A percentile compares a stretch with the other conserved stretches of the same genome.
Evolutionary conservation across 2,888 invertebrate species (phyloP).

Genomic region (Eupithecia subumbrata): DNA sequence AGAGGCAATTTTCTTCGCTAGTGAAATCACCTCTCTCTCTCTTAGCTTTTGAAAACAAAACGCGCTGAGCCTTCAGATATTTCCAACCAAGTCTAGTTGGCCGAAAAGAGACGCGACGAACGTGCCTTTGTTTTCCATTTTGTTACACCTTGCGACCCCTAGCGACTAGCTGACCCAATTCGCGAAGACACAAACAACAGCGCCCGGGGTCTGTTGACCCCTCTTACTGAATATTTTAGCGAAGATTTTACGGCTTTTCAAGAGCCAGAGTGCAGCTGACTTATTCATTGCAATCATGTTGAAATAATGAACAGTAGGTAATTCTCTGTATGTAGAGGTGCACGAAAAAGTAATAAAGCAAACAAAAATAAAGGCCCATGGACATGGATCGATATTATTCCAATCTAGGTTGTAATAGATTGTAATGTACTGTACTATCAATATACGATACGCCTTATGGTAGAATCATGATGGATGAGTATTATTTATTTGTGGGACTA

Average conservation of each 20-base stretch:
- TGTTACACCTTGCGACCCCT: conserved; percentile 31
- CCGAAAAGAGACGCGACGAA: conserved; percentile 17
- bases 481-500: conserved; percentile 47
- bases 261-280: conserved; percentile 10
- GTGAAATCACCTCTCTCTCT: not conserved
- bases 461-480: conserved; percentile 19
- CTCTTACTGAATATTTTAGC: conserved; percentile 38
- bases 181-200: conserved; percentile 45
- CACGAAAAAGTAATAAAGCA: not conserved
- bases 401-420: not conserved
- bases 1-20: not conserved
- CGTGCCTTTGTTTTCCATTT: conserved; percentile 35
- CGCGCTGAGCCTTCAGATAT: not conserved
- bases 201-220: conserved; percentile 60
- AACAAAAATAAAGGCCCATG: not conserved
- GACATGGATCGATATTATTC: conserved; percentile 2
- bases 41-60: not conserved
- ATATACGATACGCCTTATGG: not conserved
- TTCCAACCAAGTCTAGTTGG: not conserved
- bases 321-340: not conserved
- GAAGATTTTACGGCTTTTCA: conserved; percentile 22
- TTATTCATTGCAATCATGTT: not conserved
- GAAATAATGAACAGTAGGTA: not conserved
- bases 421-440: not conserved
- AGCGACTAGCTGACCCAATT: conserved; percentile 41